Evolutionary conservation across 2,888 invertebrate species (phyloP), one percentile per base, ranked within the genome.

Genomic region (Xanthorhoe designata): DNA sequence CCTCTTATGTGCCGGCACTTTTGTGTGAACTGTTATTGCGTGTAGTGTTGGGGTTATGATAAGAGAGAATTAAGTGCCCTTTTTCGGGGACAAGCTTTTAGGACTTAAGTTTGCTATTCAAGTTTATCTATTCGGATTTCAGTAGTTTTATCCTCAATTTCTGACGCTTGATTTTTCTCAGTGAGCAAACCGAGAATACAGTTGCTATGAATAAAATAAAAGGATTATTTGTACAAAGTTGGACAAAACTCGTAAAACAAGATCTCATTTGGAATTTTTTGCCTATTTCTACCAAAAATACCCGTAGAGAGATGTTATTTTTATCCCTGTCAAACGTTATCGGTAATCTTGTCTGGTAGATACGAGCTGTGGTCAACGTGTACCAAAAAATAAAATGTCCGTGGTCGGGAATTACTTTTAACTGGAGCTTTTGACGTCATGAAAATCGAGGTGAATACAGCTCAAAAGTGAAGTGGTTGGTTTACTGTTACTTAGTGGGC

Each of bases 401-500:
- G 68, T 68, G 64, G 68, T 64, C 47, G 50, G 73, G 77, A 81
- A 82, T 83, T 81, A 82, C 81, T 81, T 85, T 81, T 64, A 77
- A 75, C 69, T 69, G 71, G 69, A 69, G 74, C 71, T 81, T 84
- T 82, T 75, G 73, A 75, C 77, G 76, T 78, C 81, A 79, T 78
- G 77, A 79, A 82, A 83, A 80, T 82, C 71, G 71, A 68, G 68
- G 71, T 66, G 35, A 24, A 50, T 50, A 51, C 47, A 67, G 56
- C 49, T 50, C 35, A 47, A 29, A 52, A n/a, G 15, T 9, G 18
- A n/a, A 29, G 50, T 29, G n/a, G 61, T 38, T 38, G 1, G 24
- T 38, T 56, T 55, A 52, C n/a, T 7, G 4, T 32, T 66, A n/a
- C n/a, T n/a, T n/a, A n/a, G n/a, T n/a, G n/a, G n/a, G n/a, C n/a